phyloP scores from a whole-genome alignment of 2,113 vertebrate genomes.

The Abramis brama region DNA sequence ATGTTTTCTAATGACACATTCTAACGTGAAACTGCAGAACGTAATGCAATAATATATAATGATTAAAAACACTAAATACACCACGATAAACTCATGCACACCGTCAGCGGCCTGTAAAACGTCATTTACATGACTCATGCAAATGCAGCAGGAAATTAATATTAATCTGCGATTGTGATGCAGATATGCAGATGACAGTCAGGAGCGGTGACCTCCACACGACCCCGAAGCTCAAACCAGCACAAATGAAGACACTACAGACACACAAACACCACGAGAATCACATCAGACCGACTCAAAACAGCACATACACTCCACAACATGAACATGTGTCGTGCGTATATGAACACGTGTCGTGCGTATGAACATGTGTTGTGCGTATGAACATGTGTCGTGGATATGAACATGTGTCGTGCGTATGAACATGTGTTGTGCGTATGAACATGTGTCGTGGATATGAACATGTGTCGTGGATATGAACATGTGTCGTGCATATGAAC shows the following conservation, averaged over 20 bases:
- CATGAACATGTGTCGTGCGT: background rate
- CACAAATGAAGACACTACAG: background rate
- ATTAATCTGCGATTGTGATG: slow-evolving; percentile 66
- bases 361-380: background rate
- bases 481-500: too few species aligned
- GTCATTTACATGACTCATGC: slow-evolving; percentile 46
- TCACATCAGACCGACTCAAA: background rate
- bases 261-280: background rate
- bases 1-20: too few species aligned
- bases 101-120: background rate
- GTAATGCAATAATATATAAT: background rate
- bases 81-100: too few species aligned
- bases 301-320: background rate
- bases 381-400: background rate
- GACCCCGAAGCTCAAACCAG: slow-evolving; percentile 36
- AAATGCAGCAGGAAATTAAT: slow-evolving; percentile 59
- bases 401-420: too few species aligned
- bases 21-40: too few species aligned
- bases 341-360: too few species aligned
- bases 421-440: too few species aligned
- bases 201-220: slow-evolving; percentile 41
- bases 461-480: background rate
- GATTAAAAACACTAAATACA: background rate
- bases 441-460: too few species aligned
- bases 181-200: slow-evolving; percentile 56